These are phyloP conservation scores for Sitta carolinensis DNA, from an alignment of 2,797 vertebrate genomes.

Conservation along the genomic window DNA sequence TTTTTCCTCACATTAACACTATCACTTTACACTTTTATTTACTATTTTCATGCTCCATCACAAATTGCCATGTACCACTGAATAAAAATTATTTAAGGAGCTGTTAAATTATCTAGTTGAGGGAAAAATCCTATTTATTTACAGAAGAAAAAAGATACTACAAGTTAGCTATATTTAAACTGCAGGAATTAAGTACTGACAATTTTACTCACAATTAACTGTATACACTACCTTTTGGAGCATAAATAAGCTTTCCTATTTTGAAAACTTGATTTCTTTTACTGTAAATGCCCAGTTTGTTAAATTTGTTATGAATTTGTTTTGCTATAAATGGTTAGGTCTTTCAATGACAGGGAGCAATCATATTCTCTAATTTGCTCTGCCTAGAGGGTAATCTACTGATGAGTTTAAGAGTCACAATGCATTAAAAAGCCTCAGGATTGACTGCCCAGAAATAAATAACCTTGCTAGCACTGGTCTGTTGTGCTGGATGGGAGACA, in stretches of 20 bases:
- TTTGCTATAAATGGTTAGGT: neutral
- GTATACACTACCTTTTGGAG: neutral
- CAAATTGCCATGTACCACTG: neutral
- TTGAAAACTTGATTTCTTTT: neutral
- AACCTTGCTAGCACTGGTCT: neutral
- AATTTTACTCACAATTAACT: neutral
- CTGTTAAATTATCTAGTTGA: neutral
- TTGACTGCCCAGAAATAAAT: constrained; percentile 12
- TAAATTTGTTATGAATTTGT: neutral
- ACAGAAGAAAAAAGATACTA: neutral
- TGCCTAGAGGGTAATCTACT: neutral
- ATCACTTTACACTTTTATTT: neutral
- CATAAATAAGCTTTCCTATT: neutral
- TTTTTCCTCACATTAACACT: neutral
- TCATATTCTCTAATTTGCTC: neutral
- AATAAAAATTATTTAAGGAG: neutral
- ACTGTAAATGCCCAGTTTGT: neutral
- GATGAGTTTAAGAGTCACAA: neutral
- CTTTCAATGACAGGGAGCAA: neutral
- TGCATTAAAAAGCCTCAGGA: neutral
- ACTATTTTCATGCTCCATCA: neutral
- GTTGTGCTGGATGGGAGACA: neutral
- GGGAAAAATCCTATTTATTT: neutral
- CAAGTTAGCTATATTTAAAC: neutral
- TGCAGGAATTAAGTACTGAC: neutral